Conservation (phyloP, 2,797 vertebrate species). For the Fratercula arctica region DNA sequence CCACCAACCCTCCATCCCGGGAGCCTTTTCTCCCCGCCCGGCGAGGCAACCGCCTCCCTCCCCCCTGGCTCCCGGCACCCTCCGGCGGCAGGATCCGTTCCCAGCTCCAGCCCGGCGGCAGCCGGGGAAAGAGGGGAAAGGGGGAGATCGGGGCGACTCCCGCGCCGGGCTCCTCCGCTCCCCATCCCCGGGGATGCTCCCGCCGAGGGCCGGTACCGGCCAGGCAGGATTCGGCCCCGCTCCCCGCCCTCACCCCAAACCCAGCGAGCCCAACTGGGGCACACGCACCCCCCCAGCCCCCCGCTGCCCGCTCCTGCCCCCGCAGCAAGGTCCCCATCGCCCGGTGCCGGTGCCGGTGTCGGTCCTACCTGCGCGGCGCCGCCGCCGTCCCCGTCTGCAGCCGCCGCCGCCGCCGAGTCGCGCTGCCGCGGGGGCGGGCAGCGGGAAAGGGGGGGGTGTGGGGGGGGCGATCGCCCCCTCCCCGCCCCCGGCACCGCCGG, state of each 20-base stretch:
- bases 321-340: not conserved
- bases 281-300: not conserved
- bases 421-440: constrained; percentile 40
- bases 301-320: not conserved
- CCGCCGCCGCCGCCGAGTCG: not conserved
- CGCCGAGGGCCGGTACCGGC: not conserved
- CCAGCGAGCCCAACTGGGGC: not conserved
- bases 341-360: not conserved
- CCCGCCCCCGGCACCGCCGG: not conserved
- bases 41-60: not conserved
- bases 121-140: not conserved
- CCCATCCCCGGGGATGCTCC: not conserved
- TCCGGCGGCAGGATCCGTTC: not conserved
- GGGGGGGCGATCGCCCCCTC: not conserved
- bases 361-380: constrained; percentile 30
- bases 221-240: not conserved
- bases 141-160: not conserved
- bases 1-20: not conserved
- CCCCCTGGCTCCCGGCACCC: not conserved
- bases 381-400: not conserved
- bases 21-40: not conserved
- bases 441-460: not conserved
- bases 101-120: not conserved
- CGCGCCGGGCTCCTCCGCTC: not conserved
- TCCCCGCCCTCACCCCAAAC: not conserved